Evolutionary conservation across 2,113 vertebrate genomes (phyloP).

Genomic region (Brachyhypopomus occidentalis): DNA sequence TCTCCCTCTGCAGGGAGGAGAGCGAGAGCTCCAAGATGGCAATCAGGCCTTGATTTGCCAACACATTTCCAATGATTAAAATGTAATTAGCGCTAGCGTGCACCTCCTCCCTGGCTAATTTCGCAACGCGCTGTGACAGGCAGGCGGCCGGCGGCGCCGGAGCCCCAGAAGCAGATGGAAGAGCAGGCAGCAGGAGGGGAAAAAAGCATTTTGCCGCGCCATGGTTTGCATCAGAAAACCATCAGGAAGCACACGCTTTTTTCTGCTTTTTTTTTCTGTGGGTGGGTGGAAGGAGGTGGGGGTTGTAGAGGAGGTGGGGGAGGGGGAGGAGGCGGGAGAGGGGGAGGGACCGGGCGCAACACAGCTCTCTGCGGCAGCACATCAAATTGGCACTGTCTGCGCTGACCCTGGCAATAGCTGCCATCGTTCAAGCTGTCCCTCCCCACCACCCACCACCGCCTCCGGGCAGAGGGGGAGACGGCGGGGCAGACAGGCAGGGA

Average conservation of each 20-base stretch:
- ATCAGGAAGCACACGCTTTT: constrained; percentile 89
- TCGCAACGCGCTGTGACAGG: constrained; percentile 99
- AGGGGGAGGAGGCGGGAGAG: constrained; percentile 31
- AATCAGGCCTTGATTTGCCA: constrained; percentile 99
- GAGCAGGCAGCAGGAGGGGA: constrained; percentile 92
- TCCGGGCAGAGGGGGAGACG: constrained; percentile 7
- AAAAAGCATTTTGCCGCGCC: constrained; percentile 93
- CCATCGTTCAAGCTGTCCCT: constrained; percentile 72
- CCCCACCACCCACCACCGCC: constrained; percentile 26
- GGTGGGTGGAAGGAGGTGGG: constrained; percentile 20
- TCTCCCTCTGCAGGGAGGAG: constrained; percentile 90
- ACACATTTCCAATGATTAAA: constrained; percentile 99
- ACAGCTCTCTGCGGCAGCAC: constrained; percentile 88
- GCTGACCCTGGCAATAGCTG: constrained; percentile 84
- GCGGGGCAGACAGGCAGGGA: constrained; percentile 24
- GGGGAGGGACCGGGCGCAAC: constrained; percentile 46
- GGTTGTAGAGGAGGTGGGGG: constrained; percentile 53
- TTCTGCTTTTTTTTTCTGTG: constrained; percentile 62
- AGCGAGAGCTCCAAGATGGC: constrained; percentile 90
- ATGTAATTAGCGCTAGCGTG: constrained; percentile 99
- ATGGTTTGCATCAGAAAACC: constrained; percentile 98
- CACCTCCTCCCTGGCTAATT: constrained; percentile 99
- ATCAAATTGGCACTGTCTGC: constrained; percentile 90
- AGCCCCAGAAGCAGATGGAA: constrained; percentile 99
- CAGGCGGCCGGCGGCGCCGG: constrained; percentile 91